Base-by-base conservation (phyloP, 2,113 vertebrate species). In the Dascyllus trimaculatus region DNA sequence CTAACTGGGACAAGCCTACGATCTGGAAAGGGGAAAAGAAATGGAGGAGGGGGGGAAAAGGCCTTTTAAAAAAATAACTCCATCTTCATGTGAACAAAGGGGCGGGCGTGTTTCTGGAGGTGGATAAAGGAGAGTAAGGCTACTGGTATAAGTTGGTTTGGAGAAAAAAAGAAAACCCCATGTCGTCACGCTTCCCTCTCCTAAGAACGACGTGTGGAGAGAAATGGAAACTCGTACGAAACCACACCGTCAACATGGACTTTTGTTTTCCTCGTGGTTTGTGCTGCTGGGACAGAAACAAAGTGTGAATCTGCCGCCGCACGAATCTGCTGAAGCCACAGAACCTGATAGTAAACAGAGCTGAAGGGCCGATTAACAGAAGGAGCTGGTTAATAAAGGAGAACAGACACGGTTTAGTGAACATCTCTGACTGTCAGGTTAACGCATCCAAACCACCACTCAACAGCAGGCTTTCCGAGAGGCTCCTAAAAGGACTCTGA, bases 51-150 rank as follows among this genome's bases (percentile, higher is more conserved):
- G 22, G 29, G 48, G 14, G 7, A 63, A 60, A 70, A 64, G 74
- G 65, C 22, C 19, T 46, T 71, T 87, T 84, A 88, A 93, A 92
- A 90, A 92, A 87, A 88, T 66, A 85, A 80, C 65, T 85, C 70
- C 68, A 88, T 80, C 75, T 81, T 82, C 35, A 62, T 71, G 63
- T 88, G 56, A 73, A 75, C 75, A 82, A 64, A 57, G 53, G 81
- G 69, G 53, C 29, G 9, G 53, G 32, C 46, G 66, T 60, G 73
- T 49, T 54, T 51, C 24, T 83, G 78, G 57, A 73, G 56, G 71
- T 78, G 77, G 11, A 38, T 11, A 26, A 57, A 65, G 73, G 65
- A 82, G 76, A 56, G 64, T 91, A 92, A 91, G 92, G 92, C 92
- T 93, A 88, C 85, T 80, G 85, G 89, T 85, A 75, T 54, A 53